Evolutionary conservation across 2,113 vertebrate genomes (phyloP).

Genomic region (Lagopus leucura): DNA sequence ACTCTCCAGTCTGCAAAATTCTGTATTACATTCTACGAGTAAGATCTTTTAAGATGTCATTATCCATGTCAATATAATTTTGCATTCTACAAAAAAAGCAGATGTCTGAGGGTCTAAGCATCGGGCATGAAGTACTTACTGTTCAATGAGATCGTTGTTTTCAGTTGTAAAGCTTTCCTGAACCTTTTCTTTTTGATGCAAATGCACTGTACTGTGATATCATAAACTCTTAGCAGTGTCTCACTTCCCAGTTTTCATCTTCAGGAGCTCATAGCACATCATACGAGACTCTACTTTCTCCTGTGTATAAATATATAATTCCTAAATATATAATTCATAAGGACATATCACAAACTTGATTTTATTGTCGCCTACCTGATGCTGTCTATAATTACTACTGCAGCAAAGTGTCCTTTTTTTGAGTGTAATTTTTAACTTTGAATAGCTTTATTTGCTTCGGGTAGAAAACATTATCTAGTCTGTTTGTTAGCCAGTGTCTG

Average conservation of each 20-base stretch:
- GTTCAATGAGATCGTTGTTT: neutral
- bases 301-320: neutral
- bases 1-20: neutral
- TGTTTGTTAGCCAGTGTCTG: neutral
- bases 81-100: neutral
- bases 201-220: neutral
- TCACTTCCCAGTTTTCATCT: neutral
- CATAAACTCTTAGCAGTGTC: neutral
- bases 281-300: neutral
- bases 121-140: neutral
- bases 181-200: neutral
- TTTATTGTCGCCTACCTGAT: neutral
- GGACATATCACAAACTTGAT: neutral
- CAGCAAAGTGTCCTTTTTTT: neutral
- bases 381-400: neutral
- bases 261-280: neutral
- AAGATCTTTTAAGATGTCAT: constrained; percentile 7
- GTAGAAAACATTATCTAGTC: neutral
- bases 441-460: neutral
- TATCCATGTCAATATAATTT: neutral
- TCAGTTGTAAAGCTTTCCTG: neutral
- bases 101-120: neutral
- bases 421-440: neutral
- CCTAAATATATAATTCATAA: neutral
- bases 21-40: neutral